Evolutionary conservation across 64 coral and sea anemone genomes (phyloP).

Genomic region (Exaiptasia diaphana): DNA sequence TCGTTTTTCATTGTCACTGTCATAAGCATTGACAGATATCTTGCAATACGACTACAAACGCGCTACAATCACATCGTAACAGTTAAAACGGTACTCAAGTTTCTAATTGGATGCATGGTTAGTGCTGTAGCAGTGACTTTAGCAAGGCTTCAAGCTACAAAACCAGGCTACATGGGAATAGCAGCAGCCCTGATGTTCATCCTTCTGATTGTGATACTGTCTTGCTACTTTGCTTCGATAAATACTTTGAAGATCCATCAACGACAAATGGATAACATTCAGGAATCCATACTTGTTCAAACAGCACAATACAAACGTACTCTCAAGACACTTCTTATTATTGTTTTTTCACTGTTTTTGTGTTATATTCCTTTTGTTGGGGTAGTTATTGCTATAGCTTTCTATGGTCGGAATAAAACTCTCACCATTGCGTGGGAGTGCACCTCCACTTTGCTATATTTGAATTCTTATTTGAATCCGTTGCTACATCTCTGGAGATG

Average conservation of each 20-base stretch:
- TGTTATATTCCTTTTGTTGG: conserved; percentile 33
- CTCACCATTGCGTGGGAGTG: background rate
- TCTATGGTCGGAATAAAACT: background rate
- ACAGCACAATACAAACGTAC: background rate
- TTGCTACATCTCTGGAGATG: conserved; percentile 22
- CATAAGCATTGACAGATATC: conserved; percentile 35
- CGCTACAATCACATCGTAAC: background rate
- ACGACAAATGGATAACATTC: background rate
- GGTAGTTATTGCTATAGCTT: background rate
- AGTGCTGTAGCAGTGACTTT: background rate
- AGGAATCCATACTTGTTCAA: background rate
- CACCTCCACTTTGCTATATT: conserved; percentile 7
- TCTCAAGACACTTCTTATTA: background rate
- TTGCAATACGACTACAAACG: conserved; percentile 3
- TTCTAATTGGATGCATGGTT: background rate
- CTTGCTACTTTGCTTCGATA: background rate
- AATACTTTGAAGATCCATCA: background rate
- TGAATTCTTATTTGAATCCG: conserved; percentile 38
- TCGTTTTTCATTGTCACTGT: conserved; percentile 27
- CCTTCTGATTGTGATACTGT: background rate
- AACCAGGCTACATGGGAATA: background rate
- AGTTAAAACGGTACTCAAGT: background rate
- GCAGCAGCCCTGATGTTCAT: background rate
- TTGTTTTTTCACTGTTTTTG: background rate
- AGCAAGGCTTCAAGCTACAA: background rate